Evolutionary conservation across 2,113 vertebrate species (phyloP).

Genomic region (Myrmophylax atrothorax): DNA sequence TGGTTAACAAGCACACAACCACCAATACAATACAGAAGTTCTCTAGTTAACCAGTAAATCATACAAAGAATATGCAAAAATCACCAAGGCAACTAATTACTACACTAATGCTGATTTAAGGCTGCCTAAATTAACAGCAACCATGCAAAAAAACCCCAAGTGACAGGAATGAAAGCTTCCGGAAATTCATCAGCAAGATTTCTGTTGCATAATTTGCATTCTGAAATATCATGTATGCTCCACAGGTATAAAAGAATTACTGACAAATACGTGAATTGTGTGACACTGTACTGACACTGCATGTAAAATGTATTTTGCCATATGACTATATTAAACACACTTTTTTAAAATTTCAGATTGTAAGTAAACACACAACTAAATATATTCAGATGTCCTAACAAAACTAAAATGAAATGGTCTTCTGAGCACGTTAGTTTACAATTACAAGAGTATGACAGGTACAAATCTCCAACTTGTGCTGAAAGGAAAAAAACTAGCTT

Average conservation of each 20-base stretch:
- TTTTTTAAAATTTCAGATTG: background rate
- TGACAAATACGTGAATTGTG: background rate
- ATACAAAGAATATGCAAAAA: background rate
- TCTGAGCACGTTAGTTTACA: background rate
- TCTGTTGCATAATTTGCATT: background rate
- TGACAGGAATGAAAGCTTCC: background rate
- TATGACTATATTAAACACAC: background rate
- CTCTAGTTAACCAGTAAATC: background rate
- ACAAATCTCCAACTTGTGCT: background rate
- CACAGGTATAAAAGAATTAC: background rate
- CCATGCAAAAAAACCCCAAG: background rate
- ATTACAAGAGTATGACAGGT: background rate
- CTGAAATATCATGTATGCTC: background rate
- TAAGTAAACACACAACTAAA: background rate
- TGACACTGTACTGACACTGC: background rate
- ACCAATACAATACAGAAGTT: background rate
- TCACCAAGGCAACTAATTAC: background rate
- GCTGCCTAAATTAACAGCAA: background rate
- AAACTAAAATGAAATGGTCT: background rate
- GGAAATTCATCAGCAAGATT: background rate
- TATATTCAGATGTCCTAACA: background rate
- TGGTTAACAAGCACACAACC: background rate
- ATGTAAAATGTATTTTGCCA: background rate
- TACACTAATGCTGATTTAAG: background rate
- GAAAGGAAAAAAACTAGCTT: background rate